Base-by-base conservation (phyloP, 2,888 invertebrate genomes). In the Napeogenes inachia region DNA sequence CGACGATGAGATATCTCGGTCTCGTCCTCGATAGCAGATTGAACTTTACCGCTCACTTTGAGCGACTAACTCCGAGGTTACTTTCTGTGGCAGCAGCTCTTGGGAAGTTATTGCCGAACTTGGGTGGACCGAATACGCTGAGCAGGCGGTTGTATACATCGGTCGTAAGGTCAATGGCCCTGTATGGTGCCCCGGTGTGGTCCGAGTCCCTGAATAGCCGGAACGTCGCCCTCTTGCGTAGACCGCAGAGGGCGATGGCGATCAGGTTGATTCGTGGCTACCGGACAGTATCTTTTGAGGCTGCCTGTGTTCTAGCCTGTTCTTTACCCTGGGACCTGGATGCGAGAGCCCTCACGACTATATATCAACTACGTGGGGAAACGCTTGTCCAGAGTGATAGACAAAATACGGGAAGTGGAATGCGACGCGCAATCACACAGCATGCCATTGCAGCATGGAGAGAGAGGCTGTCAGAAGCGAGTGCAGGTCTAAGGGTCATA, bases 1-100 rank as follows among this genome's bases (percentile, higher is more conserved):
- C 50, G n/a, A 46, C 55, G 13, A 47, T 63, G 47, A 62, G 57
- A 13, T 66, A 62, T 35, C 56, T 64, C 1, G 65, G 66, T 8
- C 61, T 67, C 4, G 45, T 54, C 5, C 54, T 62, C 33, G 66
- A 68, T 42, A 47, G 65, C 10, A 62, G 62, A 6, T 67, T 64
- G 64, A 13, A 54, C 10, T 65, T 67, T 42, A 57, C 63, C 10
- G 57, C 59, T 33, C 64, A 67, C 33, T 64, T 64, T 42, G 45
- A 58, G 13, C 60, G 45, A 13, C 50, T 62, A 30, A 45, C 57
- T 21, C 61, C 57, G 47, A 58, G 56, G 54, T 46, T 59, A 13
- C 46, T 59, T 4, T 54, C 47, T 35, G 56, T 57, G 33, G 66
- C 56, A 4, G 63, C 63, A 55, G 58, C 63, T 5, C 13, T 66